phyloP scores from a whole-genome alignment of 1,140 invertebrate genomes.

The Plectrocnemia conspersa region DNA sequence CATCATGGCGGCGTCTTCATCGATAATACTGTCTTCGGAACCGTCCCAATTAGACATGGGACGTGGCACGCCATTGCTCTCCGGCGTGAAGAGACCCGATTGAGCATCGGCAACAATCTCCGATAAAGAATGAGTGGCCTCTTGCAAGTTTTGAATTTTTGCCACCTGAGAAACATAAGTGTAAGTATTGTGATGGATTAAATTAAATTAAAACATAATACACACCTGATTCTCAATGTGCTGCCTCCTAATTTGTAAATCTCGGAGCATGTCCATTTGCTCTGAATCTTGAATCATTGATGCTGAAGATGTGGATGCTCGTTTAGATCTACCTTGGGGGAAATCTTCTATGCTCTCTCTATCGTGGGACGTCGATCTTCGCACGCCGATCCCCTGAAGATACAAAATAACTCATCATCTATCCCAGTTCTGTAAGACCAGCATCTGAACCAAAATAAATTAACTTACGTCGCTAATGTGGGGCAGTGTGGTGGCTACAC shows the following conservation, averaged over 20 bases:
- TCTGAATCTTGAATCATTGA: conserved; percentile 15
- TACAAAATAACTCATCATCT: too few relatives aligned
- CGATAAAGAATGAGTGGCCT: conserved; percentile 44
- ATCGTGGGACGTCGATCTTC: conserved; percentile 36
- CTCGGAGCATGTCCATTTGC: conserved; percentile 37
- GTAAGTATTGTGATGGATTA: too few relatives aligned
- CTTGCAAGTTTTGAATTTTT: conserved; percentile 50
- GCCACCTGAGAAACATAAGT: conserved; percentile 45
- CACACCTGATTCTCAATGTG: conserved; percentile 51
- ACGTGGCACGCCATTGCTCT: conserved; percentile 37
- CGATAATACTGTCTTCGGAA: conserved; percentile 22
- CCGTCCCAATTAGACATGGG: conserved; percentile 35
- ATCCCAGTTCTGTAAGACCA: too few relatives aligned
- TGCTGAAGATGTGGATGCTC: neutral
- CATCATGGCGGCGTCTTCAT: conserved; percentile 16
- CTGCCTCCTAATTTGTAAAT: conserved; percentile 47
- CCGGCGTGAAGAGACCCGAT: conserved; percentile 39
- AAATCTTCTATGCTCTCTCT: conserved; percentile 38
- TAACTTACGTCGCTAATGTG: conserved; percentile 40
- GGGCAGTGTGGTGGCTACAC: conserved; percentile 47
- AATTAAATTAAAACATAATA: too few relatives aligned
- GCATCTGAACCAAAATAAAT: neutral
- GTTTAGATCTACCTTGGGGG: neutral
- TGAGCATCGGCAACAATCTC: conserved; percentile 42
- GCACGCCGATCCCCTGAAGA: conserved; percentile 39